Base-by-base conservation (phyloP, 2,797 vertebrate species). In the Gobio occitaniae region DNA sequence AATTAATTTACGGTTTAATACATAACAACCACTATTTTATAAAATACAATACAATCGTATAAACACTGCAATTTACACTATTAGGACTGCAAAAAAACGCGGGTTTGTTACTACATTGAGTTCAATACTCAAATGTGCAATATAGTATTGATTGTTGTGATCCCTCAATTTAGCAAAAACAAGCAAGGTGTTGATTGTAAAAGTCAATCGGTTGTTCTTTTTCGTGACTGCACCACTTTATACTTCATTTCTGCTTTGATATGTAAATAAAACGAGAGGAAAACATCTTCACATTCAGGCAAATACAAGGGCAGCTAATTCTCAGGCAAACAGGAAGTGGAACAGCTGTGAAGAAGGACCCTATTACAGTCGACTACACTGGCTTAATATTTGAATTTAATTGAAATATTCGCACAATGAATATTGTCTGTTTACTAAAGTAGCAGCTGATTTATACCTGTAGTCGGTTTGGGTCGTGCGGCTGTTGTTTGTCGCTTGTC, bases 231-330 rank as follows among this genome's bases (percentile, higher is more conserved):
- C 4, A 52, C 12, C 32, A 10, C 7, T 44, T 61, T 61, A 47
- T 17, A 11, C 8, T 78, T 17, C 0, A 44, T 47, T 63, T 47
- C 11, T 10, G 21, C 21, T 13, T 12, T 8, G 7, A 19, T n/a
- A 15, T n/a, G 7, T 52, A 77, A 41, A 13, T 3, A 21, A 47
- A 63, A 29, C 4, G 12, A 76, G 50, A n/a, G 19, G 12, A 56
- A 77, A 79, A 7, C 17, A 79, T 21, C 1, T 36, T 69, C 5
- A 21, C 47, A 41, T 6, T 80, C 84, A 65, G 87, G 87, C 87
- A 80, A 52, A 54, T 5, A 8, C 7, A 75, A 36, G 77, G 87
- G 59, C 81, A 44, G 13, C 84, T 84, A 50, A n/a, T n/a, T 78
- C 13, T n/a, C 25, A 78, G 3, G 36, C 29, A 80, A 68, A 47